Evolutionary conservation across 2,113 vertebrate genomes (phyloP).

Genomic region (Peromyscus maniculatus): DNA sequence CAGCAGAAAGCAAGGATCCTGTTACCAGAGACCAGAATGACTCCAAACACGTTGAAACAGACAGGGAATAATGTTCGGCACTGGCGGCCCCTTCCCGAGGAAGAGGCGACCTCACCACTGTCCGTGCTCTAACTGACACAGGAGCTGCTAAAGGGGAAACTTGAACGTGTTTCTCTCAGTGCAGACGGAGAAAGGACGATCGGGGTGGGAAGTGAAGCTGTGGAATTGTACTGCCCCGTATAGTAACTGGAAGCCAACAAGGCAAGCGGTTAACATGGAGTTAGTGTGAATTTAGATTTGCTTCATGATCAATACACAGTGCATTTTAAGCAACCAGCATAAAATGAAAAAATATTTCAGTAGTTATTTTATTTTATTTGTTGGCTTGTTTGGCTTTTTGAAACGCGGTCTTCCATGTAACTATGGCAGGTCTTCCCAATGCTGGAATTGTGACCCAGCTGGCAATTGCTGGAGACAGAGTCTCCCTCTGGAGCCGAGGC

Average conservation of each 20-base stretch:
- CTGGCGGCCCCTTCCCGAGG: neutral
- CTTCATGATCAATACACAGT: neutral
- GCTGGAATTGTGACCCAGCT: too few relatives aligned
- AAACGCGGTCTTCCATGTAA: too few relatives aligned
- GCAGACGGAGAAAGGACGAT: neutral
- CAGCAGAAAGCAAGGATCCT: constrained; percentile 6
- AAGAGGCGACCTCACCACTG: neutral
- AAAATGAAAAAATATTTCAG: neutral
- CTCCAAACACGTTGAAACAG: neutral
- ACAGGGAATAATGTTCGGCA: neutral
- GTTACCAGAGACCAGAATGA: neutral
- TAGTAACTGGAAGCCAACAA: neutral
- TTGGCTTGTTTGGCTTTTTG: too few relatives aligned
- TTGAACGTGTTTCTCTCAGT: too few relatives aligned
- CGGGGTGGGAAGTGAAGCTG: neutral
- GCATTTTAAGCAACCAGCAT: constrained; percentile 32
- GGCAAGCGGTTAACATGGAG: neutral
- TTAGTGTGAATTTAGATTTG: neutral
- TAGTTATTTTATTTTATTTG: too few relatives aligned
- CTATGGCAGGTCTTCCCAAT: too few relatives aligned
- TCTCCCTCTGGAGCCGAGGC: too few relatives aligned
- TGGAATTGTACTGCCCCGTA: neutral
- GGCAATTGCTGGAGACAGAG: too few relatives aligned
- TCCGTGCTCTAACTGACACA: neutral
- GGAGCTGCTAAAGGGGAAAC: neutral